Conservation (phyloP, 2,797 vertebrate species). For the Karalla daura region DNA sequence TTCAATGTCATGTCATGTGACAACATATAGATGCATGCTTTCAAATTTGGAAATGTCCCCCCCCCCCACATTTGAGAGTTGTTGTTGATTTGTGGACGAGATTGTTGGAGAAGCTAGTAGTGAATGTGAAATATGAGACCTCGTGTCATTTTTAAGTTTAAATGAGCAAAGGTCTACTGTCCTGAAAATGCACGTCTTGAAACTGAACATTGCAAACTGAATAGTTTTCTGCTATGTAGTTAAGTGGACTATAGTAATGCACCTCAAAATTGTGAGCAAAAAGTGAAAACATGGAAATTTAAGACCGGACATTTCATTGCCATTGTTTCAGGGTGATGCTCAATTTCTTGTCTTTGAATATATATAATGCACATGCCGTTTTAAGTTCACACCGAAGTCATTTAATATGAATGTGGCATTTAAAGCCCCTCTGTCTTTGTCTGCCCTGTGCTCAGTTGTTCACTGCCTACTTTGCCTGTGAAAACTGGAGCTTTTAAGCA, state of each 20-base stretch:
- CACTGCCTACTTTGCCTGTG: neutral
- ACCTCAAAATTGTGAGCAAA: neutral
- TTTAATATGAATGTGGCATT: neutral
- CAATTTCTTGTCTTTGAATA: neutral
- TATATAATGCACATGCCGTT: neutral
- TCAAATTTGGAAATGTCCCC: neutral
- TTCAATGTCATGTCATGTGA: neutral
- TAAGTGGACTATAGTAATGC: neutral
- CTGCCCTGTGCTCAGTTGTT: neutral
- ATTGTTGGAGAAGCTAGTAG: neutral
- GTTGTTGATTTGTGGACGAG: neutral
- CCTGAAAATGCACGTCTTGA: neutral
- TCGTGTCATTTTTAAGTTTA: too few species aligned
- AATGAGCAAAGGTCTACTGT: too few species aligned
- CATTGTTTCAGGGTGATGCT: neutral
- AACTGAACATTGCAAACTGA: neutral
- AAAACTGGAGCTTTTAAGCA: slow-evolving; percentile 13
- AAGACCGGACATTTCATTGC: neutral
- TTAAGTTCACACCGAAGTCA: neutral
- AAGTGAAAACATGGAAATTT: neutral
- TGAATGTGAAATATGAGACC: neutral
- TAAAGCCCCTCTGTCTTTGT: neutral
- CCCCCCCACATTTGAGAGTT: neutral
- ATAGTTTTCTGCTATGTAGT: neutral
- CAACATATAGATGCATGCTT: neutral